These are phyloP conservation scores for Busseola fusca DNA, from an alignment of 2,888 invertebrate species.

Conservation along the genomic window DNA sequence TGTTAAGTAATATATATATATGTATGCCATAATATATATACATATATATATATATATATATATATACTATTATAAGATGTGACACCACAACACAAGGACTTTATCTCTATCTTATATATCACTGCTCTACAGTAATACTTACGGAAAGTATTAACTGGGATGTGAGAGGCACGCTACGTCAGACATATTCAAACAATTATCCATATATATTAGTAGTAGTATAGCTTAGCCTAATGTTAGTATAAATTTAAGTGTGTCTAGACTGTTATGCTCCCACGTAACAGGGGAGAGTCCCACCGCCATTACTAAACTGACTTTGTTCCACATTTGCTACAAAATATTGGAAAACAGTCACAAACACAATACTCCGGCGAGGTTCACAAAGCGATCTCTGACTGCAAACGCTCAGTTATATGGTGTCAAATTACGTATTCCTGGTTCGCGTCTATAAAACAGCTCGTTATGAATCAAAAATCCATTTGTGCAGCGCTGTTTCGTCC, in stretches of 20 bases:
- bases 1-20: too few species aligned
- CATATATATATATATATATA: too few species aligned
- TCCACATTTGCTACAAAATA: slow-evolving; percentile 13
- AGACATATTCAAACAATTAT: not conserved
- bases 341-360: not conserved
- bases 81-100: not conserved
- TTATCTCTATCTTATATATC: not conserved
- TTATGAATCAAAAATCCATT: slow-evolving; percentile 66
- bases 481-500: slow-evolving; percentile 52
- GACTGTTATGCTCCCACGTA: too few species aligned
- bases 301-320: not conserved
- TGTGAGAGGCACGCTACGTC: not conserved
- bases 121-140: not conserved
- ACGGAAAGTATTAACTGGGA: not conserved
- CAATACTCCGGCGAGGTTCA: slow-evolving; percentile 1
- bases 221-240: too few species aligned
- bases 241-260: too few species aligned
- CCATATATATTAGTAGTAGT: too few species aligned
- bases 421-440: slow-evolving; percentile 56
- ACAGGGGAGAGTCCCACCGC: too few species aligned
- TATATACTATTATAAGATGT: not conserved
- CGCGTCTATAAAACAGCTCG: slow-evolving; percentile 50
- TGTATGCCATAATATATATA: too few species aligned
- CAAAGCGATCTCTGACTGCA: slow-evolving; percentile 24
- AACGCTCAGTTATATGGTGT: slow-evolving; percentile 45